A percentile compares a stretch with the other conserved stretches of the same genome.
Conservation (phyloP, 2,797 vertebrate species). For the Phalanger gymnotis region DNA sequence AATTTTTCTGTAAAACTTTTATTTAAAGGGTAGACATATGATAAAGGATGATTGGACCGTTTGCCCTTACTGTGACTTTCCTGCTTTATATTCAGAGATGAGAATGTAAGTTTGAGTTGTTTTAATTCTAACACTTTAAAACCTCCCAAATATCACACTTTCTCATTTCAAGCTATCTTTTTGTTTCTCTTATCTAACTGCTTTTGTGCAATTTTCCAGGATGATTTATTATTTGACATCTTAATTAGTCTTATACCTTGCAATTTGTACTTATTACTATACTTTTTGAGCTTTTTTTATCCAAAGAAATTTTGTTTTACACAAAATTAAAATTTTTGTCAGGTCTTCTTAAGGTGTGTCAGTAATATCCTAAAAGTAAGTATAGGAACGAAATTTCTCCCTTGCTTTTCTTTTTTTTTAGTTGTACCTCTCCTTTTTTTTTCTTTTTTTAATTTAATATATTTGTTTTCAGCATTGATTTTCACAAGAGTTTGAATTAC, state of each 20-base stretch:
- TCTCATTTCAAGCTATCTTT: background rate
- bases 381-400: background rate
- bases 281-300: background rate
- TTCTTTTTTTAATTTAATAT: too few species aligned
- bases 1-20: background rate
- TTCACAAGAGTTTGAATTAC: too few species aligned
- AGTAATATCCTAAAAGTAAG: background rate
- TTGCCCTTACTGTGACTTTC: conserved; percentile 93
- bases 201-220: background rate
- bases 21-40: conserved; percentile 92
- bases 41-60: conserved; percentile 92
- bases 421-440: too few species aligned
- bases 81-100: conserved; percentile 92
- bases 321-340: background rate
- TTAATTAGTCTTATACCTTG: background rate
- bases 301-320: background rate
- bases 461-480: too few species aligned
- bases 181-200: background rate
- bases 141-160: background rate
- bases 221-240: background rate
- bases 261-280: background rate
- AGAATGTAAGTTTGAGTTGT: conserved; percentile 85
- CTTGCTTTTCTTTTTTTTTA: background rate
- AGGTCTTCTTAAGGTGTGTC: background rate
- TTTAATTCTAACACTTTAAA: background rate